These are phyloP conservation scores for Drosophila nigrodunni DNA, from an alignment of 1,140 invertebrate species.

Conservation along the genomic window DNA sequence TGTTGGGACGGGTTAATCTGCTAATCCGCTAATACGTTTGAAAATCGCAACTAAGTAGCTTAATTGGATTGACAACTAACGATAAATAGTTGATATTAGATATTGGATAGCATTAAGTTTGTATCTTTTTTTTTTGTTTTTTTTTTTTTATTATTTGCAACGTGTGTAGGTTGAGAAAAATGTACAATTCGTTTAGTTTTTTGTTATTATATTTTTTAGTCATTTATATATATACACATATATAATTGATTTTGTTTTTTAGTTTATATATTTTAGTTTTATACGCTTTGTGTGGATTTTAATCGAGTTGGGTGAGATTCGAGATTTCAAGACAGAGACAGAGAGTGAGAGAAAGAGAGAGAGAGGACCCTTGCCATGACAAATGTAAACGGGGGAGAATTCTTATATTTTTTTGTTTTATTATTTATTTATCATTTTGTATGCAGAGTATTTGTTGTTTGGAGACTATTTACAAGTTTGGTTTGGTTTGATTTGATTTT, in stretches of 20 bases:
- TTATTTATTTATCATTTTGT: conserved; percentile 59
- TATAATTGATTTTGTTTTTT: conserved; percentile 13
- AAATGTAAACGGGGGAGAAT: conserved; percentile 75
- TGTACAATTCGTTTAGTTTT: conserved; percentile 62
- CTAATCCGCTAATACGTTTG: conserved; percentile 84
- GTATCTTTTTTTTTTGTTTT: conserved; percentile 35
- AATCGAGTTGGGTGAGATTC: conserved; percentile 55
- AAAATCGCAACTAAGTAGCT: conserved; percentile 80
- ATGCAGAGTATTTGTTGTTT: conserved; percentile 75
- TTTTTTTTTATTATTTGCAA: conserved; percentile 37
- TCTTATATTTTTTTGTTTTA: conserved; percentile 30
- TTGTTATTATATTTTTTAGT: conserved; percentile 38
- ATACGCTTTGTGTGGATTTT: conserved; percentile 58
- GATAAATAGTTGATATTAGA: conserved; percentile 62
- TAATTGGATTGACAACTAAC: conserved; percentile 80
- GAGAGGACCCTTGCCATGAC: conserved; percentile 82
- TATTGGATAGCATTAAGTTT: conserved; percentile 48
- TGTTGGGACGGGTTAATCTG: conserved; percentile 85
- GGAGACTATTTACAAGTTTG: conserved; percentile 82
- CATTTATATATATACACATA: conserved; percentile 68
- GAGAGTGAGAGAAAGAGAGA: conserved; percentile 60
- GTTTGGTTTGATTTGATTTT: conserved; percentile 63
- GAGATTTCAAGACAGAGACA: conserved; percentile 40
- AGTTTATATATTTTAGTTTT: conserved; percentile 37
- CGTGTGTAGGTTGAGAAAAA: conserved; percentile 64